Conservation (phyloP, 2,797 vertebrate genomes). For the Enteromius unitaeniatus region DNA sequence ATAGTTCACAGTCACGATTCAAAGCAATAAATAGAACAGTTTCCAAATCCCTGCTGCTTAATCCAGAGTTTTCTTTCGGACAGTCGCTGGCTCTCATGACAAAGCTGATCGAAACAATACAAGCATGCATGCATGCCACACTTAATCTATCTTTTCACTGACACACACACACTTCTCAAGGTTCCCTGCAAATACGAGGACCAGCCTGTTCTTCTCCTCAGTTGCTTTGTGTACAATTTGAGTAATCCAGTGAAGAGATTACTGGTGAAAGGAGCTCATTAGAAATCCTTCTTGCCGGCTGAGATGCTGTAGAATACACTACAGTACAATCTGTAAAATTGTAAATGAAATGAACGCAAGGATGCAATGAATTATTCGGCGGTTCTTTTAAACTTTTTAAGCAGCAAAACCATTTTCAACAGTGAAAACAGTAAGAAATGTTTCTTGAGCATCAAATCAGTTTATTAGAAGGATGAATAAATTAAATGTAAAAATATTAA, state of each 20-base stretch:
- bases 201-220: conserved; percentile 8
- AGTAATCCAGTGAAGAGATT: conserved; percentile 62
- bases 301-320: not conserved
- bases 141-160: conserved; percentile 20
- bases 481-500: not conserved
- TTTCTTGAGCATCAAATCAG: not conserved
- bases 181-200: conserved; percentile 31
- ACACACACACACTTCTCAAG: conserved; percentile 19
- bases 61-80: conserved; percentile 32
- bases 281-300: conserved; percentile 49
- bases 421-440: not conserved
- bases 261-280: conserved; percentile 54
- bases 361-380: not conserved
- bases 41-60: conserved; percentile 37
- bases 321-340: not conserved
- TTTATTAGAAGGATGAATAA: not conserved
- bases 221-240: conserved; percentile 48
- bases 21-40: conserved; percentile 33
- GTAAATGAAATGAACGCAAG: not conserved
- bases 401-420: not conserved
- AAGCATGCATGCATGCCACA: conserved; percentile 10
- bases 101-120: conserved; percentile 27
- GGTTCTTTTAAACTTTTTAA: not conserved
- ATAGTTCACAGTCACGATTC: conserved; percentile 24
- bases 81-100: not conserved